Percentiles rank a stretch among this genome's conserved stretches.
Conservation (phyloP, 1,140 invertebrate genomes). For the Tigriopus japonicus region DNA sequence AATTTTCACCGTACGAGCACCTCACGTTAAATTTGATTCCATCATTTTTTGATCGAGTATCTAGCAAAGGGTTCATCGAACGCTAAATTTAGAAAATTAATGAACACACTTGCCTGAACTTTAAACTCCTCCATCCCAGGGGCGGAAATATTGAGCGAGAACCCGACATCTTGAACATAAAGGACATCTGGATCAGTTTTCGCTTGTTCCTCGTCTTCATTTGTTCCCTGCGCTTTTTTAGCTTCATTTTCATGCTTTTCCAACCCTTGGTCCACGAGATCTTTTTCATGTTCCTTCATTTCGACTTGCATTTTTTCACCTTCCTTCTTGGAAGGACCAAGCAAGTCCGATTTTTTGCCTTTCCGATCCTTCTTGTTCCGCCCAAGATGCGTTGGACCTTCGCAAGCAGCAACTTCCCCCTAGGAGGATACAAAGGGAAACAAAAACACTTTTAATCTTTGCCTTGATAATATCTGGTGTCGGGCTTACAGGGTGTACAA, state of each 20-base stretch:
- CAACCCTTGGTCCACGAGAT: constrained; percentile 11
- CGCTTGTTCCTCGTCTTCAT: constrained; percentile 35
- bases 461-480: too few relatives aligned
- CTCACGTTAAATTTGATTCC: too few relatives aligned
- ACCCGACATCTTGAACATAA: constrained; percentile 47
- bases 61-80: not conserved
- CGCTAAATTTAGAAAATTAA: constrained; percentile 1
- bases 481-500: too few relatives aligned
- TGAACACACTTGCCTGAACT: constrained; percentile 45
- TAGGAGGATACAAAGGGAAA: too few relatives aligned
- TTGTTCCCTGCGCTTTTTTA: constrained; percentile 21
- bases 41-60: too few relatives aligned
- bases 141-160: constrained; percentile 73
- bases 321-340: not conserved
- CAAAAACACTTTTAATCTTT: too few relatives aligned
- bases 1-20: too few relatives aligned
- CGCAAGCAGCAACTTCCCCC: too few relatives aligned
- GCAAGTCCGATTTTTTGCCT: not conserved
- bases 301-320: not conserved
- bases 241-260: constrained; percentile 13
- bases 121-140: constrained; percentile 75
- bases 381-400: not conserved
- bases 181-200: constrained; percentile 43
- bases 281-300: not conserved
- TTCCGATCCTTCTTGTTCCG: not conserved